Base-by-base conservation (phyloP, 2,888 invertebrate genomes). In the Selenia dentaria region DNA sequence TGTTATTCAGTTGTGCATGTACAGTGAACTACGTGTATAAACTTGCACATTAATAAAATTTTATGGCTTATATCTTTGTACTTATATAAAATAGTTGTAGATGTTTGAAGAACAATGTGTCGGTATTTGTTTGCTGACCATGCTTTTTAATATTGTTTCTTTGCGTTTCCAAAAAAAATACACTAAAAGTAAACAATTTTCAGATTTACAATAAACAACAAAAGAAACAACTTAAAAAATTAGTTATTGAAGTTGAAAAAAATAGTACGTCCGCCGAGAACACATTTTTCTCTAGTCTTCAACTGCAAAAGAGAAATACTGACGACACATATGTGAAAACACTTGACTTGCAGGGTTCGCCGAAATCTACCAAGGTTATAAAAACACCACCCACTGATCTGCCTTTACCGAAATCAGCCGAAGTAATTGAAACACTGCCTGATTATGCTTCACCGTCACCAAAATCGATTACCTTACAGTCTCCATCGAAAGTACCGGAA, bases 281-380 rank as follows among this genome's bases (percentile, higher is more conserved):
- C 16, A 12, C 10, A 1, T 57, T 52, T 37, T 48, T 54, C 26
- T 37, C 37, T 24, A 38, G 37, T 36, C 49, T 54, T 31, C 12
- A 35, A 29, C 37, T 50, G 20, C 8, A 26, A 25, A 53, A 45
- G 16, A 47, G 1, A 33, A n/a, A 2, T 16, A 20, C 10, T 25
- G 13, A n/a, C 13, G 5, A n/a, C n/a, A 10, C 24, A 10, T 8
- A 18, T n/a, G 27, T 27, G 1, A 27, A 16, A 20, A 13, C 10
- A n/a, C 13, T 22, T 10, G 20, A 20, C 12, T 35, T 18, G 11
- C 31, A 25, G 14, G 24, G 14, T 9, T 6, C 25, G 2, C 18
- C 27, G 10, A 33, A 27, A 6, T 11, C 32, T 1, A 2, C 10
- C 2, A 20, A 11, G 4, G 14, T 6, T 2, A n/a, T 18, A 6